Evolutionary conservation across 2,113 vertebrate species (phyloP), one percentile per base, ranked within the genome.

Genomic region (Tragelaphus buxtoni): DNA sequence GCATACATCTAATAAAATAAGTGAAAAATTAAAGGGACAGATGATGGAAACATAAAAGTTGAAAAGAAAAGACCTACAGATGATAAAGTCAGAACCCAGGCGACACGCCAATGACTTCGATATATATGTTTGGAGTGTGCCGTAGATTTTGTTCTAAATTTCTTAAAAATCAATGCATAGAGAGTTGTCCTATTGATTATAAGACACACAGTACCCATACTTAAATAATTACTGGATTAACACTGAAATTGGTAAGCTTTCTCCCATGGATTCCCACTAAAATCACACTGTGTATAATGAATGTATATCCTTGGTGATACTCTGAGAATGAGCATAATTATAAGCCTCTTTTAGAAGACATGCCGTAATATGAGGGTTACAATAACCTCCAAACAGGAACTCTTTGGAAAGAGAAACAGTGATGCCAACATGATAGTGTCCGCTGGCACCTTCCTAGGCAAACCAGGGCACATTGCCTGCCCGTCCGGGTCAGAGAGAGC

Each of bases 31-130:
- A 90, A 69, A 83, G 26, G 20, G 42, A 83, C 26, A 32, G 16
- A 24, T 3, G 63, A 14, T n/a, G 24, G 20, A 51, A 87, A 72
- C 61, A 18, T 28, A 85, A 49, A 16, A 8, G 4, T n/a, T 86
- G 51, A 55, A 63, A 85, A 79, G 30, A 7, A 79, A 84, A 42
- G 30, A 47, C 2, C 28, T 22, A 84, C 12, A 63, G 84, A 28
- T 42, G 35, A n/a, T 86, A 17, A 85, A 17, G 16, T 80, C 49
- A 88, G 55, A 72, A 82, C 13, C 58, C 55, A 47, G 53, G 86
- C 63, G 26, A 0, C 1, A 35, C 9, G 24, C 7, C 17, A 17
- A 3, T 2, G 32, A 56, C 8, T 28, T 0, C 0, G 20, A 17
- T 30, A 8, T 9, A 13, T 45, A 35, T 88, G 13, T 7, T 91